Base-by-base conservation (phyloP, 1,140 invertebrate species). In the Trichonephila inaurata region DNA sequence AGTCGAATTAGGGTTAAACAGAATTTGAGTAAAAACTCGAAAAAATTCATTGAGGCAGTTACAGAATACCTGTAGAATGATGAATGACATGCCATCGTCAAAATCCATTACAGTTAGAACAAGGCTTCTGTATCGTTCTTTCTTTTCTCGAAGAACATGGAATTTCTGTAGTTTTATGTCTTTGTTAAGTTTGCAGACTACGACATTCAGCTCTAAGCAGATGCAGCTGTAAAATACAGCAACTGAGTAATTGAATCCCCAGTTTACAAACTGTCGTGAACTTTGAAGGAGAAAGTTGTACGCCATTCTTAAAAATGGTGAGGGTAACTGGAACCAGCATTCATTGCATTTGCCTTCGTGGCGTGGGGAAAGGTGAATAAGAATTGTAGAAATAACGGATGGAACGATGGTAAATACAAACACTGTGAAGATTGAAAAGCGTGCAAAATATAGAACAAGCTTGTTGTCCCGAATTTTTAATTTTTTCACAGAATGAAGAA, bases 1-100 rank as follows among this genome's bases (percentile, higher is more conserved):
- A 60, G 44, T 88, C 33, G 19, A 3, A 16, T 88, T 18, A 7
- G 58, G 62, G 4, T 88, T 44, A 24, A 33, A 40, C 40, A 88
- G 14, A 5, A 62, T 64, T 18, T 88, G 60, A 12, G 86, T 88
- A 0, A 88, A 18, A 21, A 19, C 60, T 12, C 62, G 6, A 24
- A 64, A 88, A 19, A 88, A 66, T 21, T 88, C 86, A 12, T 88
- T 88, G 61, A 88, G 44, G 60, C 86, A 62, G 12, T 66, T 64
- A 33, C 86, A 88, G 18, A 88, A 21, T 40, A 88, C 86, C 28
- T 66, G 44, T 21, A 88, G 40, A 40, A 88, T 66, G 5, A 10
- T 19, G 7, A 88, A n/a, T 6, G 86, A 88, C 86, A 88, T 66
- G 5, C 28, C 12, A n/a, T 66, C 33, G 19, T 88, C 86, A 1